Conservation (phyloP, 2,888 invertebrate genomes). For the Acleris holmiana region DNA sequence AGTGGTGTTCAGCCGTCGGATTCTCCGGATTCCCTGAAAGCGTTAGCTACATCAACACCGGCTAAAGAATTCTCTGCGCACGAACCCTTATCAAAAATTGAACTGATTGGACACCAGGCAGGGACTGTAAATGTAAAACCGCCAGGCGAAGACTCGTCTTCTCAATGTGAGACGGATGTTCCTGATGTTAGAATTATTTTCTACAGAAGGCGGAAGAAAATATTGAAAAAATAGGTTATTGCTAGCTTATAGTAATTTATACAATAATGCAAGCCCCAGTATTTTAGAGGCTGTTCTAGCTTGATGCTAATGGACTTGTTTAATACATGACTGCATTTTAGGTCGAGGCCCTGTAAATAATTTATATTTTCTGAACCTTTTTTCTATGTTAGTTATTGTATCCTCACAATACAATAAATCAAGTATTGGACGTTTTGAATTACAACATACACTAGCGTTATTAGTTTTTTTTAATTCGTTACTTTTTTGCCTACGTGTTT, state of each 20-base stretch:
- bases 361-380: no score
- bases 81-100: conserved; percentile 10
- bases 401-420: no score
- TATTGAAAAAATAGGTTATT: conserved; percentile 46
- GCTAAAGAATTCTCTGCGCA: conserved; percentile 49
- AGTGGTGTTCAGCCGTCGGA: conserved; percentile 55
- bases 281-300: no score
- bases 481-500: no score
- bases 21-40: conserved; percentile 49
- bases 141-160: conserved; percentile 39
- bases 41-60: conserved; percentile 73
- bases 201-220: conserved; percentile 64
- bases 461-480: no score
- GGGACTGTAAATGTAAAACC: conserved; percentile 39
- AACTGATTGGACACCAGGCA: background rate
- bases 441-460: no score
- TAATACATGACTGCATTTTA: no score
- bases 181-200: conserved; percentile 72
- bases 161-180: conserved; percentile 52
- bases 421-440: no score
- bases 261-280: background rate
- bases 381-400: no score
- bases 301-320: no score
- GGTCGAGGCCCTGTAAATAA: no score
- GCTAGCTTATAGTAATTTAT: background rate